A percentile compares a stretch with the other conserved stretches of the same genome.
phyloP scores from a whole-genome alignment of 2,113 vertebrate species.

The Tragelaphus buxtoni region DNA sequence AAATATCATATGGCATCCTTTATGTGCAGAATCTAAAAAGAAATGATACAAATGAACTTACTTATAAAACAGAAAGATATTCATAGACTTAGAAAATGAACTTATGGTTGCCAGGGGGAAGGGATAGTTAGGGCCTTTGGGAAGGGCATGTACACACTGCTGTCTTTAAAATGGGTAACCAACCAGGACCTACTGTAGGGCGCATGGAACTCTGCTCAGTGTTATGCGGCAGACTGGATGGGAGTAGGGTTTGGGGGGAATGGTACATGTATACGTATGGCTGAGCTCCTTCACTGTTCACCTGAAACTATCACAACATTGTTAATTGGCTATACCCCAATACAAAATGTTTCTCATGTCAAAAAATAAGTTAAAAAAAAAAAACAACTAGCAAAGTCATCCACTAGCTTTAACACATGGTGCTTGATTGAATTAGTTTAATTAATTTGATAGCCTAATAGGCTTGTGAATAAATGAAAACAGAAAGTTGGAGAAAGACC shows the following conservation, averaged over 20 bases:
- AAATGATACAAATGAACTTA: neutral
- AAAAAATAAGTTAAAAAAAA: neutral
- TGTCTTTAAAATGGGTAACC: neutral
- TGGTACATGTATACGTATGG: neutral
- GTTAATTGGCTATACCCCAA: neutral
- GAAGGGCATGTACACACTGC: neutral
- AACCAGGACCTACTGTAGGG: neutral
- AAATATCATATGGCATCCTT: neutral
- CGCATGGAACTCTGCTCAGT: neutral
- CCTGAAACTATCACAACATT: neutral
- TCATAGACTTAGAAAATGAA: neutral
- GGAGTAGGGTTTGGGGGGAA: neutral
- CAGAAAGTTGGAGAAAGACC: neutral
- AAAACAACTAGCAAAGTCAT: neutral
- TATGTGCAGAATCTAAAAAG: neutral
- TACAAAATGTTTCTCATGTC: neutral
- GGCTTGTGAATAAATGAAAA: neutral
- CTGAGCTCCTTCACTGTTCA: neutral
- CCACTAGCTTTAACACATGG: neutral
- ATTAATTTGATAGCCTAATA: neutral
- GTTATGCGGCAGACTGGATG: neutral
- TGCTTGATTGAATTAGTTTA: neutral
- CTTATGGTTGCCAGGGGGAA: neutral
- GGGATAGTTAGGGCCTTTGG: neutral
- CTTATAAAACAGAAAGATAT: neutral